Evolutionary conservation across 2,888 invertebrate species (phyloP).

Genomic region (Yponomeuta plumbellus): DNA sequence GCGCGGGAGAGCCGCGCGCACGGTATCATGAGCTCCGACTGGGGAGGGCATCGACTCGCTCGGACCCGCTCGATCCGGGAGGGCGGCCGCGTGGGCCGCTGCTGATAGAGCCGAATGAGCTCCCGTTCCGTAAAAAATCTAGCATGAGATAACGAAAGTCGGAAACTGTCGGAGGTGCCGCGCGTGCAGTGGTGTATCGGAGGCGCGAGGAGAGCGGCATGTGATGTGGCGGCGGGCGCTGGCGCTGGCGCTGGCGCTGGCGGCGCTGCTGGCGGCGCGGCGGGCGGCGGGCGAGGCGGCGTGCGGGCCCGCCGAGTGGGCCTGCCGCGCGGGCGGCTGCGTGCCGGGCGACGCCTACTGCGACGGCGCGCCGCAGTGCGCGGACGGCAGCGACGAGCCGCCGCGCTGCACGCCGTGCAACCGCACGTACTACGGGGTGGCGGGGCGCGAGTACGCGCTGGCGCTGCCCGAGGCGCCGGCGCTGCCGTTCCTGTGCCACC

Average conservation of each 20-base stretch:
- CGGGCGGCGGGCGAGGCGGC: constrained; percentile 62
- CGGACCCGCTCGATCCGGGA: neutral
- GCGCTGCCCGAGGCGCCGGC: constrained; percentile 85
- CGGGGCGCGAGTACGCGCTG: constrained; percentile 88
- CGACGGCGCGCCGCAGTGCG: constrained; percentile 89
- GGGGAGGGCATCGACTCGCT: neutral
- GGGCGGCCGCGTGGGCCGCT: constrained; percentile 13
- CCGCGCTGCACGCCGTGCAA: constrained; percentile 89
- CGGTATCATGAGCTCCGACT: constrained; percentile 2
- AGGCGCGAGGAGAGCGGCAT: constrained; percentile 7
- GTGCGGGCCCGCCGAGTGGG: constrained; percentile 87
- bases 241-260: constrained; percentile 29
- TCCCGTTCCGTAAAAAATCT: neutral
- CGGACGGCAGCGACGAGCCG: constrained; percentile 91
- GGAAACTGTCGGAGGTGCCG: neutral
- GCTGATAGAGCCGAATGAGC: neutral
- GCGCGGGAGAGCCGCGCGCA: constrained; percentile 14
- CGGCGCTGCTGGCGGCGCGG: constrained; percentile 41
- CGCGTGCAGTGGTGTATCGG: neutral
- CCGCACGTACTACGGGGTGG: constrained; percentile 92
- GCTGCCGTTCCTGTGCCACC: constrained; percentile 91
- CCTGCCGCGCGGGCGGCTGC: constrained; percentile 82
- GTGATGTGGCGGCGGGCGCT: constrained; percentile 23
- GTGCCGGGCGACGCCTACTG: constrained; percentile 91
- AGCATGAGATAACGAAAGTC: neutral